A percentile compares a stretch with the other conserved stretches of the same genome.
Conservation (phyloP, 2,888 invertebrate genomes). For the Loripinus fragilis region DNA sequence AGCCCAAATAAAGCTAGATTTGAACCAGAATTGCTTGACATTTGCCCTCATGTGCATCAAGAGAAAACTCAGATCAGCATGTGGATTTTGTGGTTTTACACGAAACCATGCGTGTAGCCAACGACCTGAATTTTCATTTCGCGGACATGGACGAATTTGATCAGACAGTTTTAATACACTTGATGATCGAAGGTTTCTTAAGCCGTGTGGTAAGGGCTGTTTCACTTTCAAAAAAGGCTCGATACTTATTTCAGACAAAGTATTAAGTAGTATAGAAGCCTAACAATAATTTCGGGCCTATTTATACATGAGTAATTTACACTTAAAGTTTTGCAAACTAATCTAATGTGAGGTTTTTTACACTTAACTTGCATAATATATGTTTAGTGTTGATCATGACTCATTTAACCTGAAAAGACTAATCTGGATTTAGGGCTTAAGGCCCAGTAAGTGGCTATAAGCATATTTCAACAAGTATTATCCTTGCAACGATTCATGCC, state of each 20-base stretch:
- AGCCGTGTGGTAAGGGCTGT: too few species aligned
- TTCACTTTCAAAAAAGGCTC: too few species aligned
- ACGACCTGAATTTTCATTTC: too few species aligned
- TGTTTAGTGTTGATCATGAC: neutral
- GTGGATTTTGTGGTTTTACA: too few species aligned
- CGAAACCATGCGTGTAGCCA: too few species aligned
- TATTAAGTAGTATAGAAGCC: neutral
- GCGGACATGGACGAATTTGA: too few species aligned
- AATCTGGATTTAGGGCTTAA: slow-evolving; percentile 11
- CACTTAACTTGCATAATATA: neutral
- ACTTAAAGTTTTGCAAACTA: neutral
- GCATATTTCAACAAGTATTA: neutral
- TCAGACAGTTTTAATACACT: too few species aligned
- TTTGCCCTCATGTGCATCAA: too few species aligned
- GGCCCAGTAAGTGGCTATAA: neutral
- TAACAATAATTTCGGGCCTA: neutral
- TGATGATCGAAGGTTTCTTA: too few species aligned
- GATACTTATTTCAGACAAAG: neutral
- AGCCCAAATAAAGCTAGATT: too few species aligned
- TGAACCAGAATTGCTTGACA: too few species aligned
- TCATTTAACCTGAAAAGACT: neutral
- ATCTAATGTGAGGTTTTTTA: neutral
- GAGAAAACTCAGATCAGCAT: too few species aligned
- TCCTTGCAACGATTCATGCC: slow-evolving; percentile 2
- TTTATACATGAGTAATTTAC: neutral